phyloP scores from a whole-genome alignment of 2,888 invertebrate species.

The Phlogophora meticulosa region DNA sequence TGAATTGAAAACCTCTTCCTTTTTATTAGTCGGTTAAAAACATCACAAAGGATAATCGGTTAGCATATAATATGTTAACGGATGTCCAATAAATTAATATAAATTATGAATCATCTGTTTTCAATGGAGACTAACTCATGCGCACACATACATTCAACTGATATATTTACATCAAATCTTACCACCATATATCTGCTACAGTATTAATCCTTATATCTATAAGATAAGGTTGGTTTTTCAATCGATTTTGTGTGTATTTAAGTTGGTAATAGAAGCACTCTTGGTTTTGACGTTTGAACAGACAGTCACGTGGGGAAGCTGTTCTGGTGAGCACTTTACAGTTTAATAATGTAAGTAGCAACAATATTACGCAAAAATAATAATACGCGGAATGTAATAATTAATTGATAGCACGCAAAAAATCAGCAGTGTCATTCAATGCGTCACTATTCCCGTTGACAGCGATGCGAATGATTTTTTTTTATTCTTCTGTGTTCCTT shows the following conservation, averaged over 20 bases:
- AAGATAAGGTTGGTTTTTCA: conserved; percentile 10
- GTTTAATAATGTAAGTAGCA: conserved; percentile 44
- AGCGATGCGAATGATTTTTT: too few relatives aligned
- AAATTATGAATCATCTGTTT: conserved; percentile 28
- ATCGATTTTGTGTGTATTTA: not conserved
- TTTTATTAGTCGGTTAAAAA: too few relatives aligned
- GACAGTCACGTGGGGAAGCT: conserved; percentile 43
- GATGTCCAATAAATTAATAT: conserved; percentile 33
- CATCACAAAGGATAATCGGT: too few relatives aligned
- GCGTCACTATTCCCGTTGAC: too few relatives aligned
- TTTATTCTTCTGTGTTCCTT: too few relatives aligned
- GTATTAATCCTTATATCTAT: not conserved
- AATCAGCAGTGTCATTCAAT: too few relatives aligned
- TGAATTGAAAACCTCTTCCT: too few relatives aligned
- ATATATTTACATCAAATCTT: conserved; percentile 55
- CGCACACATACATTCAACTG: conserved; percentile 46
- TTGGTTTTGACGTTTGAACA: conserved; percentile 36
- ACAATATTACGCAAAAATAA: too few relatives aligned
- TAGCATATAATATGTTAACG: too few relatives aligned
- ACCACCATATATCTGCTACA: conserved; percentile 17
- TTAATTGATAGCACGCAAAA: too few relatives aligned
- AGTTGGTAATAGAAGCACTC: not conserved
- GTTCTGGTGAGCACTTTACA: conserved; percentile 30
- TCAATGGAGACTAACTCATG: conserved; percentile 49
- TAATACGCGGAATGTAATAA: too few relatives aligned